Evolutionary conservation across 2,888 invertebrate genomes (phyloP).

Genomic region (Drosophila nigricruria): DNA sequence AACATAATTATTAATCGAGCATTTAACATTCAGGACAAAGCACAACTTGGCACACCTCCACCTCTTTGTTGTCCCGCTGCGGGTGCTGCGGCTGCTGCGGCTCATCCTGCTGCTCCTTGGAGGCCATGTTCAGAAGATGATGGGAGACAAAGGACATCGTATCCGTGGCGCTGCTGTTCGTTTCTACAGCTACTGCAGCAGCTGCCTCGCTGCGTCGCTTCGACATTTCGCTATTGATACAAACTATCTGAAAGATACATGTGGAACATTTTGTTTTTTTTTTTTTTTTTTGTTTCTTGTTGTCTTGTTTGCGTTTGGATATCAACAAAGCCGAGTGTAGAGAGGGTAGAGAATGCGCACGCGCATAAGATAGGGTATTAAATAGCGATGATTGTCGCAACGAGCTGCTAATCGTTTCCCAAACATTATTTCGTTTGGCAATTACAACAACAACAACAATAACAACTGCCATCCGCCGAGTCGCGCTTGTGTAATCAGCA

Average conservation of each 20-base stretch:
- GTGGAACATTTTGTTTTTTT: constrained; percentile 46
- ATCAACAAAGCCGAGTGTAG: constrained; percentile 55
- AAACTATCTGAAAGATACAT: constrained; percentile 79
- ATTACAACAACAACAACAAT: constrained; percentile 21
- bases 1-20: constrained; percentile 19
- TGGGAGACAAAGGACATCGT: constrained; percentile 53
- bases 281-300: neutral
- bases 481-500: constrained; percentile 41
- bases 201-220: constrained; percentile 59
- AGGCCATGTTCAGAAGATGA: constrained; percentile 42
- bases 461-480: constrained; percentile 14
- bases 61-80: constrained; percentile 27
- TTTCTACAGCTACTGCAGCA: constrained; percentile 22
- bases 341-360: neutral
- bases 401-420: constrained; percentile 32
- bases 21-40: constrained; percentile 9
- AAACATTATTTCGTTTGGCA: constrained; percentile 35
- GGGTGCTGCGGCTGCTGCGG: constrained; percentile 7
- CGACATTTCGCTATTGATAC: constrained; percentile 69
- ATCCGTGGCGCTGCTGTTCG: constrained; percentile 39
- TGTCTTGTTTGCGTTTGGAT: constrained; percentile 56
- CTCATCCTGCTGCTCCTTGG: constrained; percentile 22
- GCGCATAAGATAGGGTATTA: neutral
- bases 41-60: constrained; percentile 49
- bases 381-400: constrained; percentile 8